These are phyloP conservation scores for Odocoileus hemionus DNA, from an alignment of 2,113 vertebrate species.

Conservation along the genomic window DNA sequence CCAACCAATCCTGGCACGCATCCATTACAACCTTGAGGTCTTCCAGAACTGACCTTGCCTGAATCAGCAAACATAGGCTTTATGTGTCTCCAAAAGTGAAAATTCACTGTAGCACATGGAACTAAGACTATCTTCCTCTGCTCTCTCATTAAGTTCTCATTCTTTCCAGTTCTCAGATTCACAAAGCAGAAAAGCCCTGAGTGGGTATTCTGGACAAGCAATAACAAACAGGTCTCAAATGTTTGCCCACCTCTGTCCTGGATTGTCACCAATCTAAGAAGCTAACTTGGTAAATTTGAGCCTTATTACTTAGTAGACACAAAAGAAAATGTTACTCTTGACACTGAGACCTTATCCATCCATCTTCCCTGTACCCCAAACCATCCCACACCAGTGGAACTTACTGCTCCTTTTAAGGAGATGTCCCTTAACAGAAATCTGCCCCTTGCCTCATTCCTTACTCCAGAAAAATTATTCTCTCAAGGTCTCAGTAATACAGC, in stretches of 20 bases:
- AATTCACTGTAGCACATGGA: neutral
- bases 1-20: neutral
- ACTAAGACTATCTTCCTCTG: neutral
- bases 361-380: too few species aligned
- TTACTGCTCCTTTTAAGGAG: too few species aligned
- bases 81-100: neutral
- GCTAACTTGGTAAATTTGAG: neutral
- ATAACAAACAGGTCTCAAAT: neutral
- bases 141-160: neutral
- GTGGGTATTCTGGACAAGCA: neutral
- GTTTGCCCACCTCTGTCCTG: neutral
- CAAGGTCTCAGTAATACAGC: neutral
- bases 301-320: neutral
- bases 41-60: neutral
- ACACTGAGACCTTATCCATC: neutral
- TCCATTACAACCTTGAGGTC: neutral
- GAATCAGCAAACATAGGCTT: neutral
- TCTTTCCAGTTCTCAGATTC: neutral
- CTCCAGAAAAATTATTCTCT: neutral
- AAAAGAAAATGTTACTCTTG: constrained; percentile 12
- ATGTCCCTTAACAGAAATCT: too few species aligned
- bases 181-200: neutral
- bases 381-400: too few species aligned
- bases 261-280: neutral
- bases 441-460: too few species aligned